phyloP scores from a whole-genome alignment of 2,113 vertebrate genomes.

The Cebidichthys violaceus region DNA sequence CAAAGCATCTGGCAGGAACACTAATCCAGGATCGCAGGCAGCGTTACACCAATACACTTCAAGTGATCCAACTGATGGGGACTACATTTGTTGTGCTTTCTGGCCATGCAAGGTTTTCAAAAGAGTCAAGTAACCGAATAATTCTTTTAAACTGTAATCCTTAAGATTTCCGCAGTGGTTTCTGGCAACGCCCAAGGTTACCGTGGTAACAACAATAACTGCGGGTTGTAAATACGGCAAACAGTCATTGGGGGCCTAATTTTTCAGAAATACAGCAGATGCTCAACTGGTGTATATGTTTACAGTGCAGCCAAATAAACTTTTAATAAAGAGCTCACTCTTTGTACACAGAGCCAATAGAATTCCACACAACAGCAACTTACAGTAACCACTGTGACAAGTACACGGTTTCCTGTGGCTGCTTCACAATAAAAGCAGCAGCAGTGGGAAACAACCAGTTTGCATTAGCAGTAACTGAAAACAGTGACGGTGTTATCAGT shows the following conservation, averaged over 20 bases:
- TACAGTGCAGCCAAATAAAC: background rate
- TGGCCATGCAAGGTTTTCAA: background rate
- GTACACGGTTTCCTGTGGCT: background rate
- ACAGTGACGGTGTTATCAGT: background rate
- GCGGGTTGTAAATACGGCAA: background rate
- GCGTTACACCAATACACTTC: slow-evolving; percentile 20
- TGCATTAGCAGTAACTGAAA: background rate
- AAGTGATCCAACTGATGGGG: background rate
- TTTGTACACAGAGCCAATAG: background rate
- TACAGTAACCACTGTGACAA: background rate
- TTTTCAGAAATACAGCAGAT: background rate
- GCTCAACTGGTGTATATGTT: background rate
- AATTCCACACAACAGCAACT: background rate
- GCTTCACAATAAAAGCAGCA: background rate
- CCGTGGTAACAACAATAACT: background rate
- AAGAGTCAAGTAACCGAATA: background rate
- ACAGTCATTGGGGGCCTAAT: background rate
- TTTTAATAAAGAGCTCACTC: background rate
- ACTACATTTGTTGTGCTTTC: background rate
- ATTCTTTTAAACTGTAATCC: background rate
- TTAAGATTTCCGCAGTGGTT: background rate
- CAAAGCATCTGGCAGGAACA: slow-evolving; percentile 31
- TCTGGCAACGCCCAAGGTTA: background rate
- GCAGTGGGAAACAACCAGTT: background rate
- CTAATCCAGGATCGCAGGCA: slow-evolving; percentile 21